phyloP scores from a whole-genome alignment of 2,113 vertebrate species.

The Trematomus loennbergii region DNA sequence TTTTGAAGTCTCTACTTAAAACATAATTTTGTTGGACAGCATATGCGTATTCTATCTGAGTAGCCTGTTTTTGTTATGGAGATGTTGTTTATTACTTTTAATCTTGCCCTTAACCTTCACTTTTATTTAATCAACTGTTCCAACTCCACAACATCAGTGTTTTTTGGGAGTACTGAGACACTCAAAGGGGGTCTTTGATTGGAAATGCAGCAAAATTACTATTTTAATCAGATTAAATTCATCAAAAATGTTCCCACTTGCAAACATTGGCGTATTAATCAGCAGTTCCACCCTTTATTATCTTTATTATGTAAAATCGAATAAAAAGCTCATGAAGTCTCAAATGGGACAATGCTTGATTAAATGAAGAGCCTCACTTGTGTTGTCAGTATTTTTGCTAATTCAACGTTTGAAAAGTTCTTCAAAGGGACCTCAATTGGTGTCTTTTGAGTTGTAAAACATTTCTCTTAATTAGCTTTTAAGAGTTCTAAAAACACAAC shows the following conservation, averaged over 20 bases:
- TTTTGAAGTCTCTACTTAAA: not conserved
- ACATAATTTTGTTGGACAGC: not conserved
- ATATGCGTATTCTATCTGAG: not conserved
- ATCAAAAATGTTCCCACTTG: conserved; percentile 3
- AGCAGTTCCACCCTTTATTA: not conserved
- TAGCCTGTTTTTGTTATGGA: not conserved
- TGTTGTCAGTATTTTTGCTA: not conserved
- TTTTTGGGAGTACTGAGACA: not conserved
- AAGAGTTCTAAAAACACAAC: not conserved
- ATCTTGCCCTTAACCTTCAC: not conserved
- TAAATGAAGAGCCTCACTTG: conserved; percentile 23
- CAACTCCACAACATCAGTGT: conserved; percentile 1
- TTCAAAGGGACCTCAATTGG: conserved; percentile 3
- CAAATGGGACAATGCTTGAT: conserved; percentile 3
- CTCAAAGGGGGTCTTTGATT: conserved; percentile 13
- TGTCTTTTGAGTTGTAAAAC: conserved; percentile 30
- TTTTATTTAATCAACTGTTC: not conserved
- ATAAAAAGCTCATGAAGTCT: not conserved
- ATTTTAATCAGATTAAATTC: conserved; percentile 11
- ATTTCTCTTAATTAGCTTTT: conserved; percentile 13
- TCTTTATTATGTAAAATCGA: not conserved
- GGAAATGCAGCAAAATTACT: conserved; percentile 1
- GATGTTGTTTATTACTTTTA: not conserved
- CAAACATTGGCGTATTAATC: conserved; percentile 19
- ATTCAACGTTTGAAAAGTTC: conserved; percentile 2